Base-by-base conservation (phyloP, 2,113 vertebrate species). In the Neolamprologus devosi region DNA sequence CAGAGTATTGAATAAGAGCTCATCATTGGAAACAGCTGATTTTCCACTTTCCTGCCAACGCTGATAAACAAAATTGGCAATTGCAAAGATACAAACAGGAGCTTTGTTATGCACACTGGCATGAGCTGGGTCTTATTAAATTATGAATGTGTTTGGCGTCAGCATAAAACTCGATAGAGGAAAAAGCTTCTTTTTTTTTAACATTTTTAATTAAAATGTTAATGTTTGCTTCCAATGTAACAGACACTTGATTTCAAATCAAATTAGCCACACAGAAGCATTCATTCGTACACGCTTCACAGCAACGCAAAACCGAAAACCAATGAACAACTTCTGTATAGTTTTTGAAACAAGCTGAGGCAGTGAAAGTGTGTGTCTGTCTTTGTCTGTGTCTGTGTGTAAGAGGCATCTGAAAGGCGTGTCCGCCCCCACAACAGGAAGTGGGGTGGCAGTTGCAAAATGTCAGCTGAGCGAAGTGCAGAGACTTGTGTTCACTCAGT, bases 401-500 rank as follows among this genome's bases (percentile, higher is more conserved):
- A 55, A 55, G 73, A 60, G 82, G 87, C 37, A 70, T 85, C 42
- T 86, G 83, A 87, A 42, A 88, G 82, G 30, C 81, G 42, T 81
- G 19, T 10, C 55, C 58, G 51, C 87, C 87, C 85, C 89, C 86
- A 79, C 93, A 93, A 96, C 94, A 96, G 95, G 96, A 97, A 96
- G 93, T 92, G 85, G 47, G 63, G 87, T 86, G 80, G 75, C 85
- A 65, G 88, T 94, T 92, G 83, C 86, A 93, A 92, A 95, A 95
- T 94, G 93, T 95, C 91, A 95, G 54, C 53, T 58, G 82, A 73
- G 63, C 33, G 51, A 65, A 85, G 60, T 82, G 47, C 87, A 89
- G 23, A 83, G 63, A 60, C 68, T 40, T n/a, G 5, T 82, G 23
- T 57, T 90, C 68, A 70, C 51, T 80, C 47, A 84, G 55, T 87